Evolutionary conservation across 2,113 vertebrate genomes (phyloP).

Genomic region (Symphodus melops): DNA sequence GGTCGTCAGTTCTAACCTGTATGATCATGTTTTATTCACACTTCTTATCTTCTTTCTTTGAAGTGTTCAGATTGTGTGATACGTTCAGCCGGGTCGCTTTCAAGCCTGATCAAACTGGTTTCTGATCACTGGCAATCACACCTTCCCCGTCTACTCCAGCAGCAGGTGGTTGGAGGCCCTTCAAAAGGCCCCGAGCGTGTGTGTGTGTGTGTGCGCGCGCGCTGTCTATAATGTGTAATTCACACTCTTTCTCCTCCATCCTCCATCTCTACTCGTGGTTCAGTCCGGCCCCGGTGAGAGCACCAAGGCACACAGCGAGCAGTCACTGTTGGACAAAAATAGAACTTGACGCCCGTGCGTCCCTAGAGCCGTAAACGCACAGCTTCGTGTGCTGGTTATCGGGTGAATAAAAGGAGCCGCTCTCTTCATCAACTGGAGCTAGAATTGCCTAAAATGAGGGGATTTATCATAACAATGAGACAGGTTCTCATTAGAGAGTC

Average conservation of each 20-base stretch:
- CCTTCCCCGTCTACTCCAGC: slow-evolving; percentile 30
- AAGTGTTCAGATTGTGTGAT: slow-evolving; percentile 34
- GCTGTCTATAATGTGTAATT: slow-evolving; percentile 45
- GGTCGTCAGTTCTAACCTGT: slow-evolving; percentile 15
- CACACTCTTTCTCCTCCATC: slow-evolving; percentile 40
- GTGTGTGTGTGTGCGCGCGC: no score
- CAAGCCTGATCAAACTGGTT: slow-evolving; percentile 55
- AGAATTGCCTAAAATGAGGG: slow-evolving; percentile 14
- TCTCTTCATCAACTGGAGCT: slow-evolving; percentile 26
- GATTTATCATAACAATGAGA: slow-evolving; percentile 25
- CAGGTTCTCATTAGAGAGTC: slow-evolving; percentile 27
- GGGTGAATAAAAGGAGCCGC: slow-evolving; percentile 2
- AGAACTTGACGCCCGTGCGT: slow-evolving; percentile 46
- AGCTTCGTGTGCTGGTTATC: slow-evolving; percentile 28
- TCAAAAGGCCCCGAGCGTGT: slow-evolving; percentile 63
- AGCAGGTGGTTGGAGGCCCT: slow-evolving; percentile 73
- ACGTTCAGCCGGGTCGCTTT: slow-evolving; percentile 42
- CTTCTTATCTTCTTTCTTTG: slow-evolving; percentile 52
- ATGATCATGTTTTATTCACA: background rate
- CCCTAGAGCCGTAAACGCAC: slow-evolving; percentile 38
- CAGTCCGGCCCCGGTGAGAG: slow-evolving; percentile 30
- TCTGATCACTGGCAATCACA: slow-evolving; percentile 43
- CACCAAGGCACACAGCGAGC: slow-evolving; percentile 46
- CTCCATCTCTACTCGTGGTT: slow-evolving; percentile 21
- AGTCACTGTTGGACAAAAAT: slow-evolving; percentile 51